Evolutionary conservation across 2,113 vertebrate species (phyloP).

Genomic region (Callionymus lyra): DNA sequence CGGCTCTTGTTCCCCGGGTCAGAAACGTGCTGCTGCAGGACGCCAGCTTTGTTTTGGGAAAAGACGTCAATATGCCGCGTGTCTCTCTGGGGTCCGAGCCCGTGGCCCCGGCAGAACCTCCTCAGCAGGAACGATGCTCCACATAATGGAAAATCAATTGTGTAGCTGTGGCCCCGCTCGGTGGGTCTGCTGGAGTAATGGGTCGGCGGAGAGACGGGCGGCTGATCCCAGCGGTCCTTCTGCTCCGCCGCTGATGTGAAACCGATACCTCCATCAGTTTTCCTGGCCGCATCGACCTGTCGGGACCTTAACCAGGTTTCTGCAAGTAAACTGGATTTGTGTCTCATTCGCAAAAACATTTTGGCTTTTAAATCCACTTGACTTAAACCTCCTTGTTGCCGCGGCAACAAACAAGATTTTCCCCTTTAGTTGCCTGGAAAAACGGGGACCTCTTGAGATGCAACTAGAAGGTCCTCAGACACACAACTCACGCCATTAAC

Average conservation of each 20-base stretch:
- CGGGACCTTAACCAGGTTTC: no score
- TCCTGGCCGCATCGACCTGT: no score
- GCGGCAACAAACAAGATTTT: no score
- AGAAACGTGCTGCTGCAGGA: constrained; percentile 7
- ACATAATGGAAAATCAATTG: constrained; percentile 67
- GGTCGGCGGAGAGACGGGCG: constrained; percentile 35
- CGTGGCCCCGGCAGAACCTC: constrained; percentile 48
- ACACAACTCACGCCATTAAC: no score
- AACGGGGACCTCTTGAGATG: no score
- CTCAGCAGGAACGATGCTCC: constrained; percentile 43
- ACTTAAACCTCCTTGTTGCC: no score
- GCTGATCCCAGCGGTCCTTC: constrained; percentile 44
- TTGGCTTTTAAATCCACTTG: no score
- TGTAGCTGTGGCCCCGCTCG: constrained; percentile 52
- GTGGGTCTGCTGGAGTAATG: constrained; percentile 64
- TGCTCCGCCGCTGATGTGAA: constrained; percentile 57
- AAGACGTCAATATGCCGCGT: constrained; percentile 15
- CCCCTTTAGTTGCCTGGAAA: no score
- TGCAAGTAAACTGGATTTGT: no score
- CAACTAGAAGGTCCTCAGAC: no score
- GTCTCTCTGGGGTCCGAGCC: constrained; percentile 38
- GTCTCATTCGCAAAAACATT: no score
- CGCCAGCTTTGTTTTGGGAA: constrained; percentile 28
- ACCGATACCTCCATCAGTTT: constrained; percentile 66
- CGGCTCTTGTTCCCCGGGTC: neutral